These are phyloP conservation scores for Dascillus cervinus DNA, from an alignment of 2,888 invertebrate species.

Conservation along the genomic window DNA sequence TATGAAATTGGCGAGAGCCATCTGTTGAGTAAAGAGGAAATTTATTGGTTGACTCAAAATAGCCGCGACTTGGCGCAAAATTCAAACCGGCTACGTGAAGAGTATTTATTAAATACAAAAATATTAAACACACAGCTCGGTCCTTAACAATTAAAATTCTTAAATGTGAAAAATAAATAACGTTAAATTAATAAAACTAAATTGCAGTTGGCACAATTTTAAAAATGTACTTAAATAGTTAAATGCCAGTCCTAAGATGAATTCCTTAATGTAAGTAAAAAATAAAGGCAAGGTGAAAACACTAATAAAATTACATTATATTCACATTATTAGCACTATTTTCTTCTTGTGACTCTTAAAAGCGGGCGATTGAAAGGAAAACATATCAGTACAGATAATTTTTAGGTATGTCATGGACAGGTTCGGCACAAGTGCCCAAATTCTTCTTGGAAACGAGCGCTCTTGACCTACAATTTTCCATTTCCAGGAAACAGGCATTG, in stretches of 20 bases:
- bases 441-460: slow-evolving; percentile 70
- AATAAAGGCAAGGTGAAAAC: too few relatives aligned
- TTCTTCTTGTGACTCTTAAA: too few relatives aligned
- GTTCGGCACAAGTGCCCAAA: slow-evolving; percentile 79
- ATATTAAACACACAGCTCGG: slow-evolving; percentile 3
- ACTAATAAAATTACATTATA: too few relatives aligned
- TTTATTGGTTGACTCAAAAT: too few relatives aligned
- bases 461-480: slow-evolving; percentile 83
- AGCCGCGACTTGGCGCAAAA: too few relatives aligned
- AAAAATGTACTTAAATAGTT: slow-evolving; percentile 6
- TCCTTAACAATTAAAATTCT: background rate
- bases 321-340: too few relatives aligned
- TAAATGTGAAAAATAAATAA: slow-evolving; percentile 1
- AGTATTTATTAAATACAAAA: too few relatives aligned
- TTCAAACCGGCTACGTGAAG: too few relatives aligned
- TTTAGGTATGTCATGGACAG: slow-evolving; percentile 74
- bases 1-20: background rate
- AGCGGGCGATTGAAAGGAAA: too few relatives aligned
- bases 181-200: slow-evolving; percentile 2
- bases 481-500: slow-evolving; percentile 85
- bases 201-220: slow-evolving; percentile 21
- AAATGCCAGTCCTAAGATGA: too few relatives aligned
- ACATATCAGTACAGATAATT: slow-evolving; percentile 71
- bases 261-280: too few relatives aligned
- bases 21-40: too few relatives aligned